Evolutionary conservation across 2,797 vertebrate genomes (phyloP).

Genomic region (Amazona finschi): DNA sequence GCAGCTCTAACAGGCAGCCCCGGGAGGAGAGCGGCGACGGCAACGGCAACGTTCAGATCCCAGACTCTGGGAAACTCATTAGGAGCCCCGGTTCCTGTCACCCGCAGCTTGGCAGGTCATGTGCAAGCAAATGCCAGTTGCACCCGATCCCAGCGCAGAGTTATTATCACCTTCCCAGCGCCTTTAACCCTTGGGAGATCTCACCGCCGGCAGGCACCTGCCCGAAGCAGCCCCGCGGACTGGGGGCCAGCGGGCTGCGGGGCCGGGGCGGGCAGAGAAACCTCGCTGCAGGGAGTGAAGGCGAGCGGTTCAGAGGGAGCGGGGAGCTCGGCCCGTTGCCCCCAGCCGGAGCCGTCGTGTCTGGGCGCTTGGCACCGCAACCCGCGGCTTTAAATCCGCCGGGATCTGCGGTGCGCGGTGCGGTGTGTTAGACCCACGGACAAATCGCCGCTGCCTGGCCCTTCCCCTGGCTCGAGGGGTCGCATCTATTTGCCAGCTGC

Average conservation of each 20-base stretch:
- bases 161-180: background rate
- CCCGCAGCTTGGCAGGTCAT: background rate
- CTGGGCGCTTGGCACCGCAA: background rate
- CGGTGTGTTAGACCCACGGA: background rate
- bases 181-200: background rate
- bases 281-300: background rate
- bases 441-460: constrained; percentile 8
- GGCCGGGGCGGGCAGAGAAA: background rate
- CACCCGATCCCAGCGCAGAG: background rate
- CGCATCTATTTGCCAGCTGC: constrained; percentile 29
- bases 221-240: background rate
- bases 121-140: background rate
- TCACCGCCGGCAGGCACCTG: background rate
- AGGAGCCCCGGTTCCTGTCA: background rate
- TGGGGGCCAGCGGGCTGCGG: background rate
- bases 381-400: constrained; percentile 1
- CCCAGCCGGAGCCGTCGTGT: background rate
- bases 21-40: background rate
- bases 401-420: background rate
- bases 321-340: background rate
- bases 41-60: constrained; percentile 2
- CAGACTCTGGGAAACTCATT: background rate
- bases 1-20: background rate
- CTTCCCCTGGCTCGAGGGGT: constrained; percentile 43
- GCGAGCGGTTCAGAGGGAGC: background rate